Evolutionary conservation across 1,140 invertebrate genomes (phyloP), one percentile per base, ranked within the genome.

Genomic region (Diachasmimorpha longicaudata): DNA sequence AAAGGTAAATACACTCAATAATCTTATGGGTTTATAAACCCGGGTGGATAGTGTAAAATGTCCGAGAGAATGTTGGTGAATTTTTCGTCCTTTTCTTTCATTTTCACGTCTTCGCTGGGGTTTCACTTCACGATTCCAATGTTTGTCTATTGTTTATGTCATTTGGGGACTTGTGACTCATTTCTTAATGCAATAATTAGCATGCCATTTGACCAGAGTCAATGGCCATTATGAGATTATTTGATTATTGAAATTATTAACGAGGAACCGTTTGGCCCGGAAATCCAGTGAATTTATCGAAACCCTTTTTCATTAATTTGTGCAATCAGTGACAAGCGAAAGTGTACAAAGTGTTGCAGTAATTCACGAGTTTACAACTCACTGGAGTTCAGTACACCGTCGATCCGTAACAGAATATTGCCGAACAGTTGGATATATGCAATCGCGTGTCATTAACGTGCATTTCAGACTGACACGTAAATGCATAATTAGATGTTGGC

Each of bases 321-420:
- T 63, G 19, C 58, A 63, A 25, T 63, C 58, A 63, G 23, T 63
- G 4, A 55, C 14, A 14, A 63, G 25, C 13, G 70, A 72, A 72
- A 72, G 70, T 52, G 9, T 16, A 19, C 16, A 52, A 52, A n/a
- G 14, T 63, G 42, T 58, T 72, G 31, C 52, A 19, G 19, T 58
- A 72, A 37, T 72, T 14, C 70, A 39, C n/a, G 14, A 39, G 21
- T 31, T 36, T 9, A 25, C 13, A 16, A 52, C 48, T 52, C 16
- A 9, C 16, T 52, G n/a, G 48, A 36, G 19, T 25, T 25, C 14
- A 31, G 58, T 23, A 63, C 31, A 48, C 44, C 69, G 19, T 4
- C 48, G 70, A 63, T 63, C 48, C 52, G 52, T 72, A 72, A 72
- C 48, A 72, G 37, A 72, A 42, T 72, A 72, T 63, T 72, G 71